phyloP scores from a whole-genome alignment of 2,888 invertebrate species.

The Chalcis sispes region DNA sequence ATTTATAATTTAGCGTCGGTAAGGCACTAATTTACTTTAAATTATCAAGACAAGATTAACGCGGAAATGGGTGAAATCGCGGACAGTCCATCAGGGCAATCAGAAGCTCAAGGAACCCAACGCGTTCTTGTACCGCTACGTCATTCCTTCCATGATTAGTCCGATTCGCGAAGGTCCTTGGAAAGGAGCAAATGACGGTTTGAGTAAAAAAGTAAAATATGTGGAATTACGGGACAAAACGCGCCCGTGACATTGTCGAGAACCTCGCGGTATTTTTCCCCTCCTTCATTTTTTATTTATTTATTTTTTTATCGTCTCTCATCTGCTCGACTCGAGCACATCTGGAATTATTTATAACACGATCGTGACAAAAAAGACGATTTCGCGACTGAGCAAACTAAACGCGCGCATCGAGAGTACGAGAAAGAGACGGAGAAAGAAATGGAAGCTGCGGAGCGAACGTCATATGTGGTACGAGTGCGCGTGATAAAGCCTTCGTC shows the following conservation, averaged over 20 bases:
- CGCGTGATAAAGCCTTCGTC: constrained; percentile 20
- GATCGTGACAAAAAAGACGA: neutral
- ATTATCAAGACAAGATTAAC: too few species aligned
- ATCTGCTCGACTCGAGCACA: neutral
- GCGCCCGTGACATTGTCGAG: neutral
- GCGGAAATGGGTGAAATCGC: neutral
- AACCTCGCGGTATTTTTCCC: too few species aligned
- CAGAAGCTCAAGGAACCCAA: neutral
- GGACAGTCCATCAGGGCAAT: neutral
- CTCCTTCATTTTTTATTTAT: too few species aligned
- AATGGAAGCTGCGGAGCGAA: too few species aligned
- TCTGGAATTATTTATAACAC: constrained; percentile 15
- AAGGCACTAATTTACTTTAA: too few species aligned
- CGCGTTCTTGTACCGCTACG: constrained; percentile 2
- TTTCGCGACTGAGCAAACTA: neutral
- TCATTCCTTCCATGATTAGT: constrained; percentile 5
- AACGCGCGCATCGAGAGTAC: too few species aligned
- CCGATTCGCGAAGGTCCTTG: too few species aligned
- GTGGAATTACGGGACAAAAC: neutral
- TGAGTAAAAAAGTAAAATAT: too few species aligned
- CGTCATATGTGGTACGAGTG: constrained; percentile 14
- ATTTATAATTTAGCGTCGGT: too few species aligned
- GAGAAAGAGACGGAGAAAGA: neutral
- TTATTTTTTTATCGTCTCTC: too few species aligned
- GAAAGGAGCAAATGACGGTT: too few species aligned